phyloP scores from a whole-genome alignment of 2,888 invertebrate species.

The Esperia sulphurella region DNA sequence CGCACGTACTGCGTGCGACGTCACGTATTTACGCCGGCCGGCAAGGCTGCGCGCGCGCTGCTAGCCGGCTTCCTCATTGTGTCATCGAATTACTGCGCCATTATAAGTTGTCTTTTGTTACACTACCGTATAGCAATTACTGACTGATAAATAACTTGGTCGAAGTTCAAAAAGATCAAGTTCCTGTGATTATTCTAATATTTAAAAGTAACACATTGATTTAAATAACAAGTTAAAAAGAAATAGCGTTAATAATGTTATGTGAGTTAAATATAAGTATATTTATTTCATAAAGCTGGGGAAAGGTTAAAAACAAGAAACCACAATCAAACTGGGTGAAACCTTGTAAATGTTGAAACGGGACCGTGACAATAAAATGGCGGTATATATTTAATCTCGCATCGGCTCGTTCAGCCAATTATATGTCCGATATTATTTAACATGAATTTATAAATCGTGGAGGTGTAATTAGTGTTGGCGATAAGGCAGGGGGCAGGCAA shows the following conservation, averaged over 20 bases:
- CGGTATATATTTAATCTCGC: constrained; percentile 32
- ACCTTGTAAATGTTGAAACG: constrained; percentile 17
- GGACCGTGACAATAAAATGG: constrained; percentile 34
- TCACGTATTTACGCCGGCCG: constrained; percentile 49
- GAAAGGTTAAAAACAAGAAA: not conserved
- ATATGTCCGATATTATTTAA: constrained; percentile 13
- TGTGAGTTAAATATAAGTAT: not conserved
- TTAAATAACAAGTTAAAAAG: too few species aligned
- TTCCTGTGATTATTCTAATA: not conserved
- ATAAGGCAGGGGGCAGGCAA: constrained; percentile 27
- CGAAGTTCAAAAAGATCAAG: constrained; percentile 3
- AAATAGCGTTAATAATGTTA: not conserved
- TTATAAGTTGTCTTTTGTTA: constrained; percentile 8
- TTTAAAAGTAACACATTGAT: not conserved
- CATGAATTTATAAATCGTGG: not conserved
- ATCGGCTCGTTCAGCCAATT: constrained; percentile 36
- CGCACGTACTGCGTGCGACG: constrained; percentile 50
- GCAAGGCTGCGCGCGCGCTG: constrained; percentile 17
- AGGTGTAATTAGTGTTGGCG: constrained; percentile 17
- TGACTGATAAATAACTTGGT: not conserved
- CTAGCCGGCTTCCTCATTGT: constrained; percentile 49
- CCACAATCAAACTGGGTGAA: constrained; percentile 6
- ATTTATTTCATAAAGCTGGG: too few species aligned
- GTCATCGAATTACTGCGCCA: constrained; percentile 29
- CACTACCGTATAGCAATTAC: constrained; percentile 1